Base-by-base conservation (phyloP, 2,888 invertebrate genomes). In the Idaea straminata region DNA sequence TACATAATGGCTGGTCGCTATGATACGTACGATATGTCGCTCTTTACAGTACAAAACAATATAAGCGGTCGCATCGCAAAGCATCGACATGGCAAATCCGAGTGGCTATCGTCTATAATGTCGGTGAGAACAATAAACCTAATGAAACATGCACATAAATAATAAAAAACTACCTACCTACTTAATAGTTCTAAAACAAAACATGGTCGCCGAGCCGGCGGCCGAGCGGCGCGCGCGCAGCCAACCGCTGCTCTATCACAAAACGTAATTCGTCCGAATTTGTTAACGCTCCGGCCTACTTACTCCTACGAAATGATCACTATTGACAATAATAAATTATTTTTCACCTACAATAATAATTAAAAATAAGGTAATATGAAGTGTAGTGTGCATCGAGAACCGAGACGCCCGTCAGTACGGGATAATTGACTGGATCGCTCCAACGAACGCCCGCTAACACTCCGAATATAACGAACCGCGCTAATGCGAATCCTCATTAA, bases 231-330 rank as follows among this genome's bases (percentile, higher is more conserved):
- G 76, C 72, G 67, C 78, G 74, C 79, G 81, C 86, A 80, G 83
- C 83, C 79, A 69, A 74, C 76, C 79, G 80, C 84, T 81, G 84
- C 85, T 83, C 86, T 91, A 91, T 91, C 91, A 90, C 91, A 91
- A 83, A 83, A 88, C 84, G 83, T 87, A 89, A 86, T 90, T 90
- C 91, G 87, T 91, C 88, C 87, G 88, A 91, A 92, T 91, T 91
- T 85, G 87, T 91, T 91, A 90, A 83, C 90, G 83, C 85, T 89
- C 87, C 88, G 87, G 89, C 89, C 92, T 92, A 92, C 92, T 92
- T 92, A 92, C 78, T 85, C 79, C 91, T 92, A 92, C 90, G 77
- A 90, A 92, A 92, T 91, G 90, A 88, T 91, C 86, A 83, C 91
- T 92, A 92, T 91, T 86, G 87, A 88, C 81, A 92, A 91, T 92